A percentile compares a stretch with the other conserved stretches of the same genome.
Conservation (phyloP, 30 jellyfish, hydroid and myxozoan genomes). For the Mastigias papua region DNA sequence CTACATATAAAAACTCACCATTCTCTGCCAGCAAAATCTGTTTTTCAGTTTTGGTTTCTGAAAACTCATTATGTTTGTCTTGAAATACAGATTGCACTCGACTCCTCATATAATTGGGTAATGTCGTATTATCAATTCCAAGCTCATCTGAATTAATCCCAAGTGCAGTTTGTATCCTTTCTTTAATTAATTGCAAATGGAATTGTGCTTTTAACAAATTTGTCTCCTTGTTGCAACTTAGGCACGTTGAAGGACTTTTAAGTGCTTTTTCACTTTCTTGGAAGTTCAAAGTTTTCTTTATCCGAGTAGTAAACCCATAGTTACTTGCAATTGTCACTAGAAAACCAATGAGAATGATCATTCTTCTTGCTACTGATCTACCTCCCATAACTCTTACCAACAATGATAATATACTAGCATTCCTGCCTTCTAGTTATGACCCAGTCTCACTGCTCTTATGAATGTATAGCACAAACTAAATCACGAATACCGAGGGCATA, state of each 20-base stretch:
- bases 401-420: too few relatives aligned
- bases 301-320: neutral
- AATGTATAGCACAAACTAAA: neutral
- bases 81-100: neutral
- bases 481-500: neutral
- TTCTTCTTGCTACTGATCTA: too few relatives aligned
- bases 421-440: too few relatives aligned
- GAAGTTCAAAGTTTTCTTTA: neutral
- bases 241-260: neutral
- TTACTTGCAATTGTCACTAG: too few relatives aligned
- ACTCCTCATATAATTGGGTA: neutral
- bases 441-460: neutral
- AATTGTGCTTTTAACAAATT: constrained; percentile 1
- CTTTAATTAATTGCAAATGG: constrained; percentile 21
- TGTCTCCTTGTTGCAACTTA: constrained; percentile 21
- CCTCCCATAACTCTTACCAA: too few relatives aligned
- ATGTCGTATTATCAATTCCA: neutral
- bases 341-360: too few relatives aligned
- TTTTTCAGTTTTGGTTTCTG: constrained; percentile 2
- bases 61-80: neutral
- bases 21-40: constrained; percentile 19
- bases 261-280: neutral
- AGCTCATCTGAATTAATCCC: constrained; percentile 21
- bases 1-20: constrained; percentile 5
- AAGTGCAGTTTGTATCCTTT: constrained; percentile 19